Percentiles rank a stretch among this genome's conserved stretches.
Evolutionary conservation across 1,140 invertebrate genomes (phyloP).

Genomic region (Aradophagus sp.): DNA sequence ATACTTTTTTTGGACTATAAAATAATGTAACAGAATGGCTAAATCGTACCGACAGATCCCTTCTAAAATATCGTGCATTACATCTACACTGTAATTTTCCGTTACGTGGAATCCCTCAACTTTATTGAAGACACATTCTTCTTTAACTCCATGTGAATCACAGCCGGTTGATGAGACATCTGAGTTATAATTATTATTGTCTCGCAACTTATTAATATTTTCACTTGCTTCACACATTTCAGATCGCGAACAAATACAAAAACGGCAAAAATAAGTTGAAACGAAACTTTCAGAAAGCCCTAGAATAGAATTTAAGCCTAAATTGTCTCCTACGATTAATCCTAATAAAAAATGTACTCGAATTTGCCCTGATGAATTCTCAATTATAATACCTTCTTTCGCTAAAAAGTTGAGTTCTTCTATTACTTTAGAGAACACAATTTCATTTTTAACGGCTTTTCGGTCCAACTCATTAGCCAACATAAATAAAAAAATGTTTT

Average conservation of each 20-base stretch:
- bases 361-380: background rate
- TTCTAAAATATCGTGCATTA: constrained; percentile 17
- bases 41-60: constrained; percentile 18
- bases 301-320: constrained; percentile 19
- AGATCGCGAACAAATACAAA: constrained; percentile 9
- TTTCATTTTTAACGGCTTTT: constrained; percentile 49
- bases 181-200: constrained; percentile 12
- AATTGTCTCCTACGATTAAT: constrained; percentile 32
- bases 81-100: constrained; percentile 6
- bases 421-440: constrained; percentile 54
- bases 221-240: constrained; percentile 3
- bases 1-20: constrained; percentile 1
- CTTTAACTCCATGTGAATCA: constrained; percentile 16
- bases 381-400: constrained; percentile 11
- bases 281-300: constrained; percentile 31
- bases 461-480: constrained; percentile 58
- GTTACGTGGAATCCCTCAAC: constrained; percentile 13
- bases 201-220: background rate
- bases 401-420: constrained; percentile 58
- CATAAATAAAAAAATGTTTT: constrained; percentile 61
- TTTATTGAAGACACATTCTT: constrained; percentile 11
- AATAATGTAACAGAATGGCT: constrained; percentile 7
- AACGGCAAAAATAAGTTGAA: constrained; percentile 14
- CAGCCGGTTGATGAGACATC: background rate
- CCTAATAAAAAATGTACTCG: constrained; percentile 12